Evolutionary conservation across 2,888 invertebrate species (phyloP), one percentile per base, ranked within the genome.

Genomic region (Liodrosophila aerea): DNA sequence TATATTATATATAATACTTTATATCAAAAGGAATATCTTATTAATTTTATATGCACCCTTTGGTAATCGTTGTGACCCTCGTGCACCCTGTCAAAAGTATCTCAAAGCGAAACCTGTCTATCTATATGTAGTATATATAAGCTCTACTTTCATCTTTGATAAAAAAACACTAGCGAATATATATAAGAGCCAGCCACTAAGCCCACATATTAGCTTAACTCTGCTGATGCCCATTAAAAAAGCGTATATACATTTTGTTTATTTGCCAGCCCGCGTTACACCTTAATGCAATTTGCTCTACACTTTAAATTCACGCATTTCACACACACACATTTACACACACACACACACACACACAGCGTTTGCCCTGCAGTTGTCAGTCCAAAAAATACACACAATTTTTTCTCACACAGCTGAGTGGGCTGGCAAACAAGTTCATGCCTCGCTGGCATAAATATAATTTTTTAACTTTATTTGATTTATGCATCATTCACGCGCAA

Each of bases 401-500:
- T 7, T 52, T 58, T 70, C 69, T 64, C 50, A 41, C 46, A 53
- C 43, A 41, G 13, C 34, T 36, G 31, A 29, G 43, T 45, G 49
- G 39, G 13, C 36, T 36, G 31, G 16, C 50, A 68, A 11, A 47
- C 29, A 16, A 22, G 27, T 4, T 54, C 13, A 39, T 52, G 33
- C 15, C 29, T 46, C 41, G 30, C 51, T 45, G 53, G 15, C 43
- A 37, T 13, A 9, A 18, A 44, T 52, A 53, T 56, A 58, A 53
- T 57, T 64, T 60, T 67, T 71, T 57, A 74, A 74, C 49, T 63
- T 63, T 58, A 64, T 81, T 73, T 84, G 84, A 76, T 81, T 80
- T 73, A 72, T 73, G 81, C 81, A 76, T 69, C 77, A 84, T 81
- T 81, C 62, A 81, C 78, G 75, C 65, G 62, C 69, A 72, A 84